A percentile compares a stretch with the other conserved stretches of the same genome.
These are phyloP conservation scores for Corythornis cristatus DNA, from an alignment of 2,113 vertebrate genomes.

Conservation along the genomic window DNA sequence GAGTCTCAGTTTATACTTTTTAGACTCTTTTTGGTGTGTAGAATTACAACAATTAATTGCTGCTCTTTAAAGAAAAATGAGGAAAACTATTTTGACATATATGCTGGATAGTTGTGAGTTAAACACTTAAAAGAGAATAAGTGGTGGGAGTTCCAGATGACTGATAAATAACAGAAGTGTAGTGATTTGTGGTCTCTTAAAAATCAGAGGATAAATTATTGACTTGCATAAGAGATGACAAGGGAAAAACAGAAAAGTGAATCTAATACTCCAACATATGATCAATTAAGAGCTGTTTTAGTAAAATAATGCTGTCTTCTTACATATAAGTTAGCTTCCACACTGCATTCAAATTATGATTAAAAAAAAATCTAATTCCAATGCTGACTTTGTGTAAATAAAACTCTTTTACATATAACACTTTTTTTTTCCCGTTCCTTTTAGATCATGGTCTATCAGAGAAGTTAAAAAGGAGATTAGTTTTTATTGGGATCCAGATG, in stretches of 20 bases:
- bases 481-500: background rate
- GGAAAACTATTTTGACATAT: slow-evolving; percentile 16
- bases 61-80: slow-evolving; percentile 1
- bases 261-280: background rate
- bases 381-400: background rate
- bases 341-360: background rate
- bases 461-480: background rate
- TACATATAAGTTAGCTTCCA: background rate
- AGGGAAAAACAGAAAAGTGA: background rate
- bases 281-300: slow-evolving; percentile 8
- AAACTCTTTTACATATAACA: background rate
- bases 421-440: no score
- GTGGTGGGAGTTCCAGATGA: slow-evolving; percentile 1
- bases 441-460: background rate
- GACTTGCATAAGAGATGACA: background rate
- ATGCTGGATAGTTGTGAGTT: background rate
- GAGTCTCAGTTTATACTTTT: background rate
- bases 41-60: slow-evolving; percentile 26
- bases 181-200: slow-evolving; percentile 1
- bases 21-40: background rate
- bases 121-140: background rate
- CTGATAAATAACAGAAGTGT: slow-evolving; percentile 39
- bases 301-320: slow-evolving; percentile 5
- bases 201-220: slow-evolving; percentile 20
- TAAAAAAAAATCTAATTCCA: background rate